Evolutionary conservation across 2,113 vertebrate species (phyloP), one percentile per base, ranked within the genome.

Genomic region (Tragelaphus buxtoni): DNA sequence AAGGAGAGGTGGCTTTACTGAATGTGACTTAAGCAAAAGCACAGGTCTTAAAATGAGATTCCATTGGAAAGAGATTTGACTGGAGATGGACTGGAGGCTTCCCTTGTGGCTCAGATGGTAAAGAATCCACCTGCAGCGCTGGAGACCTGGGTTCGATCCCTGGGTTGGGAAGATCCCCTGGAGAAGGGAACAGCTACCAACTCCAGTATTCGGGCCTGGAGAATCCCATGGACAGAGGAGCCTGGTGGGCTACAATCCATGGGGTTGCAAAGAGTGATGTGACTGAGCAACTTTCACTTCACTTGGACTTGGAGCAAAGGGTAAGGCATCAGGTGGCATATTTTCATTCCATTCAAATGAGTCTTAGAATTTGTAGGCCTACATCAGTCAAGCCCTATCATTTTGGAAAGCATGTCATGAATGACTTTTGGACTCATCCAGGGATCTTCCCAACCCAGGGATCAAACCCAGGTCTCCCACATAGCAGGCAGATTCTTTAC

Each of bases 341-440:
- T 84, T 80, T 80, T 55, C 72, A 39, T 90, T 95, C 58, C 30
- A 26, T 86, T 94, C 77, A 86, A 89, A 80, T 42, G 69, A 56
- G 45, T 69, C 53, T 84, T 60, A n/a, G 1, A 8, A 84, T 79
- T 69, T 60, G 11, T 74, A 94, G 96, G 74, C 35, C 91, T 24
- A 74, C 60, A 79, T 14, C 56, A 85, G 65, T 39, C 65, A 39
- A 93, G 81, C 49, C 80, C 93, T 94, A 83, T 84, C 74, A 51
- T 94, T 80, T 77, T 49, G 74, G 90, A 93, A 93, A 93, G 26
- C 22, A 80, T 24, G 74, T 83, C 35, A 82, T 58, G 49, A 91
- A 94, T 92, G 47, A 76, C 91, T 96, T 94, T 69, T 85, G 30
- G 84, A 90, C 90, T 55, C 76, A 76, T 81, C 88, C 80, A 39